These are phyloP conservation scores for Manis javanica DNA, from an alignment of 2,797 vertebrate species.

Conservation along the genomic window DNA sequence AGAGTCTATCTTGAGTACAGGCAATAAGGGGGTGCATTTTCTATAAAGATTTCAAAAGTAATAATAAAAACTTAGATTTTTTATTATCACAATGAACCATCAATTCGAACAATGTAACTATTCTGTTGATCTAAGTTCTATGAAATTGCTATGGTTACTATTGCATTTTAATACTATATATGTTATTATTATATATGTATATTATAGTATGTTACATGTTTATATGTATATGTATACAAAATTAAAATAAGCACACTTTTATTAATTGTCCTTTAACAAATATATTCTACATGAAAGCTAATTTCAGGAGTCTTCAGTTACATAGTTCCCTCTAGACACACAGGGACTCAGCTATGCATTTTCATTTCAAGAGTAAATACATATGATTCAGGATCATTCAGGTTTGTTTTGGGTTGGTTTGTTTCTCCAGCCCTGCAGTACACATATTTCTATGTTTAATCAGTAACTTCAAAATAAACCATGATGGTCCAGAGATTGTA, in stretches of 20 bases:
- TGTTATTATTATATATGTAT: background rate
- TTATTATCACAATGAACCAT: background rate
- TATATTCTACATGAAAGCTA: background rate
- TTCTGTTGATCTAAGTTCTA: background rate
- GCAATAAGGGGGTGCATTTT: background rate
- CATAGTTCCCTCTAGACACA: background rate
- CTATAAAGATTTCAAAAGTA: background rate
- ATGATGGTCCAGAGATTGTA: background rate
- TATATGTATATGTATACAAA: background rate
- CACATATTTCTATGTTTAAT: background rate
- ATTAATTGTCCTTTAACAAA: conserved; percentile 14
- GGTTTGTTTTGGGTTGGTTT: background rate
- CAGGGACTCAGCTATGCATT: background rate
- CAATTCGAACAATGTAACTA: background rate
- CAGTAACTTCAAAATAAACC: conserved; percentile 36
- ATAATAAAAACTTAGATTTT: conserved; percentile 12
- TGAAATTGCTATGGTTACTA: background rate
- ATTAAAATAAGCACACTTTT: background rate
- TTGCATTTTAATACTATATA: background rate
- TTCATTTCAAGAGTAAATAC: conserved; percentile 39
- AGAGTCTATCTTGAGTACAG: background rate
- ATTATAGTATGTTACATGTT: background rate
- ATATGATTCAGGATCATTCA: background rate
- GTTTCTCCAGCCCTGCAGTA: background rate
- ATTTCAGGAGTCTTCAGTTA: background rate